Evolutionary conservation across 2,113 vertebrate species (phyloP).

Genomic region (Sylvia atricapilla): DNA sequence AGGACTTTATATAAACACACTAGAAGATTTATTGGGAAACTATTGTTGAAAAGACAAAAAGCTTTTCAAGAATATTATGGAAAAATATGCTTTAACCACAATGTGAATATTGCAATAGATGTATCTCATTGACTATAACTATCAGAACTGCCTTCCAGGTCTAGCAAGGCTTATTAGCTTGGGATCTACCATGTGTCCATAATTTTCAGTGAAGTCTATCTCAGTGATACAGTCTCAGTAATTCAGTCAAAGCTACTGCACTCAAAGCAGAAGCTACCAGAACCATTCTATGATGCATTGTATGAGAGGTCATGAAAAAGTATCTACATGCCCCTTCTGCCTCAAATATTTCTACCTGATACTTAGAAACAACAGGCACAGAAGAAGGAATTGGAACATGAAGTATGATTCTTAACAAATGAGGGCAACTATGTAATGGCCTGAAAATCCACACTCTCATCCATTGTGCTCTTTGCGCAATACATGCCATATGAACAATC

Average conservation of each 20-base stretch:
- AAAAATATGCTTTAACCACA: not conserved
- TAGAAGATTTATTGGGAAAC: not conserved
- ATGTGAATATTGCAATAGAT: not conserved
- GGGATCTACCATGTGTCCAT: fast-evolving
- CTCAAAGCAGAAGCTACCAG: not conserved
- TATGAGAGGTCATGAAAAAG: not conserved
- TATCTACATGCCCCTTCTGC: fast-evolving
- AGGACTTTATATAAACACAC: not conserved
- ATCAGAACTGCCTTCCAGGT: not conserved
- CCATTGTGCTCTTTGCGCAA: not conserved
- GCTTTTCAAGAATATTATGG: not conserved
- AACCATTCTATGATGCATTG: not conserved
- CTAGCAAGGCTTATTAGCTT: not conserved
- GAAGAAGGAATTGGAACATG: not conserved
- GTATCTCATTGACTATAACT: not conserved
- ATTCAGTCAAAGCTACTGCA: not conserved
- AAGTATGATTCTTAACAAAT: not conserved
- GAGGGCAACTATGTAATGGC: not conserved
- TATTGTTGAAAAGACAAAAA: not conserved
- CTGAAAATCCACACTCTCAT: not conserved
- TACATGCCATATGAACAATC: not conserved
- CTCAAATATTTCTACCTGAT: not conserved
- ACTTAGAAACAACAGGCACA: not conserved
- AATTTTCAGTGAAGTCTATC: not conserved
- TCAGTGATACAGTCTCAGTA: not conserved